Evolutionary conservation across 2,888 invertebrate species (phyloP), one percentile per base, ranked within the genome.

Genomic region (Diplolepis rosae): DNA sequence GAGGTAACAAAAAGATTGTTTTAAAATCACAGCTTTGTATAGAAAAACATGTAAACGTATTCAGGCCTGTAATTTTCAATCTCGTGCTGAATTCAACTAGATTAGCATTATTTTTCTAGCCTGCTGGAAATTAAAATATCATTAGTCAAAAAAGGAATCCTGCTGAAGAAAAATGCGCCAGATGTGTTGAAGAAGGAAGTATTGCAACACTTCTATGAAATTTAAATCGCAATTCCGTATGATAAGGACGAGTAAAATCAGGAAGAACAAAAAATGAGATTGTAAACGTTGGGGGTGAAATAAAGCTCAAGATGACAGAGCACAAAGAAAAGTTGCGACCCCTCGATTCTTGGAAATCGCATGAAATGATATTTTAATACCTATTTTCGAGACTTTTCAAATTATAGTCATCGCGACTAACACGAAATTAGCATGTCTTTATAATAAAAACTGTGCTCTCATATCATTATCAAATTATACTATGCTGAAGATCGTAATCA

Each of bases 401-500:
- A 75, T 75, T 74, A 77, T 74, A 77, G 74, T 73, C 68, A 77
- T 77, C 68, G 67, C 83, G 82, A 84, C 85, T 85, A 87, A 86
- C 83, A 81, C 77, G 76, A 78, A 78, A 88, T 88, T 88, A 88
- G 87, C 87, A 88, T 88, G 82, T 84, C 84, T 83, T 82, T 82
- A 83, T 82, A 83, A 84, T 86, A 85, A 86, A 84, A 84, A 79
- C 82, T 73, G 72, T 83, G 81, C 81, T 81, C 82, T 80, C 80
- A 78, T 84, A 84, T 88, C 84, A 88, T 88, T 88, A 88, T 87
- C 87, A 82, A 87, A 88, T 88, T 88, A 88, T 86, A 80, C 79
- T 79, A 75, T 77, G 78, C 77, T 78, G 78, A 85, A 86, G 87
- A 87, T 88, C 81, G 79, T 86, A 86, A 88, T 88, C 87, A 80